Conservation (phyloP, 2,888 invertebrate genomes). For the Ctenicera cuprea region DNA sequence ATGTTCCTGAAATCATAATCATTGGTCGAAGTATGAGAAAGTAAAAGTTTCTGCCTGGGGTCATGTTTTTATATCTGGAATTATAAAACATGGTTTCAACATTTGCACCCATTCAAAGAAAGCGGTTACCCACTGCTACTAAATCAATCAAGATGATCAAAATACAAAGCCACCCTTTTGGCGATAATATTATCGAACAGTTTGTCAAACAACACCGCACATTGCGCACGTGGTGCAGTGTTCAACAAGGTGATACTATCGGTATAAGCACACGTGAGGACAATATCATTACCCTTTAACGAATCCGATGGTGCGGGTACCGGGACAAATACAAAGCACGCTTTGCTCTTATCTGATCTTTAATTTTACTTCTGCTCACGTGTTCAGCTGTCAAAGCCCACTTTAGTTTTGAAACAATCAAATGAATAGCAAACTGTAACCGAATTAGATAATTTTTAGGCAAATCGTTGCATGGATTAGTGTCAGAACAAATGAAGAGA, state of each 20-base stretch:
- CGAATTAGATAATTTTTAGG: no score
- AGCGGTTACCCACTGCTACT: slow-evolving; percentile 31
- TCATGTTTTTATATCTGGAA: no score
- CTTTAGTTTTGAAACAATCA: neutral
- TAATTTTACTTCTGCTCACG: slow-evolving; percentile 45
- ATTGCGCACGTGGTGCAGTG: slow-evolving; percentile 45
- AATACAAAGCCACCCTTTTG: neutral
- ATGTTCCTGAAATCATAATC: no score
- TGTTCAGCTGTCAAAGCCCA: slow-evolving; percentile 46
- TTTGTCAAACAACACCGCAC: slow-evolving; percentile 27
- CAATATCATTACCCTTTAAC: slow-evolving; percentile 57
- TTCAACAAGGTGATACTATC: slow-evolving; percentile 49
- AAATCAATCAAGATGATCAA: slow-evolving; percentile 26
- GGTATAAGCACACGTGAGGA: slow-evolving; percentile 46
- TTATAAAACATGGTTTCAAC: slow-evolving; percentile 13
- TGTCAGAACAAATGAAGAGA: no score
- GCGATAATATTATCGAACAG: slow-evolving; percentile 22
- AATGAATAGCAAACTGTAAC: slow-evolving; percentile 26
- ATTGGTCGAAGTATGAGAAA: no score
- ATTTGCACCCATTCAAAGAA: slow-evolving; percentile 32
- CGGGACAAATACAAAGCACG: slow-evolving; percentile 54
- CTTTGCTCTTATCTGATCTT: slow-evolving; percentile 50
- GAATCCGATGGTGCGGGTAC: slow-evolving; percentile 58
- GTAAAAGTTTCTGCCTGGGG: no score
- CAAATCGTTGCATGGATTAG: no score